These are phyloP conservation scores for Drosophila barbarae DNA, from an alignment of 2,888 invertebrate genomes.

Conservation along the genomic window DNA sequence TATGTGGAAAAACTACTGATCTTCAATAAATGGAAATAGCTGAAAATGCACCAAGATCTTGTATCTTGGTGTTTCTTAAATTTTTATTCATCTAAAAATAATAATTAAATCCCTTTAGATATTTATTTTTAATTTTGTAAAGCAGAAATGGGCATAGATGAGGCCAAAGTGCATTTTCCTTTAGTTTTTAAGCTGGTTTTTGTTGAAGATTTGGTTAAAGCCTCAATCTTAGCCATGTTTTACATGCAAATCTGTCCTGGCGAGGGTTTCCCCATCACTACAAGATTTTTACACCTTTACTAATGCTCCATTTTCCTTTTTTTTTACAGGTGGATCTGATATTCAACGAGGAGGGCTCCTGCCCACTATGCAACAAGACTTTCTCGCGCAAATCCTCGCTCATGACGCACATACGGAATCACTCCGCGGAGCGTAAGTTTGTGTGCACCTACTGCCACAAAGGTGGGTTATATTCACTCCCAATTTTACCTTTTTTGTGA, in stretches of 20 bases:
- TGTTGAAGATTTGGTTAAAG: no score
- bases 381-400: conserved; percentile 80
- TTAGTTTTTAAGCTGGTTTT: no score
- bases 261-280: not conserved
- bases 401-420: conserved; percentile 80
- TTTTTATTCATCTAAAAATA: not conserved
- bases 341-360: conserved; percentile 80
- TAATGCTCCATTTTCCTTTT: not conserved
- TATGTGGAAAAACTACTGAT: not conserved
- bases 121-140: no score
- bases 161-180: not conserved
- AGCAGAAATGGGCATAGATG: not conserved
- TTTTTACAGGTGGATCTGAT: conserved; percentile 78
- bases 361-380: conserved; percentile 80
- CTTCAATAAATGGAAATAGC: not conserved
- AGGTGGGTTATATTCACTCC: conserved; percentile 62
- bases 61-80: not conserved
- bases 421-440: conserved; percentile 80
- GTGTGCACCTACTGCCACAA: conserved; percentile 80
- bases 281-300: conserved; percentile 3
- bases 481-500: not conserved
- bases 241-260: not conserved
- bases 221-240: not conserved
- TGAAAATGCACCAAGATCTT: not conserved
- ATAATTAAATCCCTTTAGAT: not conserved